Conservation (phyloP, 2,113 vertebrate genomes). For the Pterocles orientalis region DNA sequence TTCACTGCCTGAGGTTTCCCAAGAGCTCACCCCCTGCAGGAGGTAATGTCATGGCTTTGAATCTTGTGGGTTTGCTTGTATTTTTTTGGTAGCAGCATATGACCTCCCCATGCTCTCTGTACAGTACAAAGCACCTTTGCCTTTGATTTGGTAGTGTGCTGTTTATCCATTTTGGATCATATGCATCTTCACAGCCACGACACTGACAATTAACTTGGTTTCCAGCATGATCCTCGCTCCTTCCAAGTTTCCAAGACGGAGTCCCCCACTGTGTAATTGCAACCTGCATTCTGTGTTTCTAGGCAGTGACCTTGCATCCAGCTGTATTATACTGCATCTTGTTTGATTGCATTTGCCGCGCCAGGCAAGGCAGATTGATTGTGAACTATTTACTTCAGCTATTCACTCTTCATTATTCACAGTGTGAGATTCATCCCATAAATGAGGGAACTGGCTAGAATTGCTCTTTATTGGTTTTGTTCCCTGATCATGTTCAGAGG, state of each 20-base stretch:
- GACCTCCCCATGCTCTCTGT: neutral
- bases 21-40: neutral
- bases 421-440: conserved; percentile 42
- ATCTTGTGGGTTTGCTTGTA: neutral
- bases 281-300: neutral
- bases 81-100: neutral
- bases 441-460: conserved; percentile 31
- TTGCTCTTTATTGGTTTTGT: conserved; percentile 52
- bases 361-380: conserved; percentile 27
- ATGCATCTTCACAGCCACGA: neutral
- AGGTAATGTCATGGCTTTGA: neutral
- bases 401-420: conserved; percentile 59
- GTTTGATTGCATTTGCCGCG: neutral
- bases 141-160: neutral
- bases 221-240: neutral
- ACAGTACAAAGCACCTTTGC: neutral
- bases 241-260: neutral
- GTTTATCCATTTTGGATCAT: neutral
- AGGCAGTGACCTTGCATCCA: conserved; percentile 17
- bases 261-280: neutral
- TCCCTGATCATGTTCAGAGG: conserved; percentile 21
- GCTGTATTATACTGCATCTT: neutral
- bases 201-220: rapidly evolving
- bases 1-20: neutral
- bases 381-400: conserved; percentile 39